phyloP scores from a whole-genome alignment of 2,888 invertebrate genomes.

The Archips crataeganus region DNA sequence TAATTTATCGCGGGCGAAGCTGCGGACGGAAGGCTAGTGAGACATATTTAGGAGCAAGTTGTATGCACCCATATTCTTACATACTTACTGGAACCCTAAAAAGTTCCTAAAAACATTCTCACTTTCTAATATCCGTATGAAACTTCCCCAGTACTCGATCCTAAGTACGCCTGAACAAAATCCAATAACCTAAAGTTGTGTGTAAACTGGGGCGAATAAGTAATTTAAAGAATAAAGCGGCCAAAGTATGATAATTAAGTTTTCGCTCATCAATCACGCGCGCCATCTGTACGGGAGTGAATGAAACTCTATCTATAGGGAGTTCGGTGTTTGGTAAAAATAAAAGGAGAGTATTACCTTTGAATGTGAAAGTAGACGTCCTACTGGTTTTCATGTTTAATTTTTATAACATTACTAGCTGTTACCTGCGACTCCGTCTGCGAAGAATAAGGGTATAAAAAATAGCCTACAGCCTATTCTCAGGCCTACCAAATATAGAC shows the following conservation, averaged over 20 bases:
- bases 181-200: slow-evolving; percentile 33
- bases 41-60: too few relatives aligned
- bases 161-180: slow-evolving; percentile 22
- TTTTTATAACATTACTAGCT: too few relatives aligned
- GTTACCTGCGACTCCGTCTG: too few relatives aligned
- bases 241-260: slow-evolving; percentile 74
- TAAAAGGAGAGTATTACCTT: not conserved
- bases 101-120: not conserved
- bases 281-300: slow-evolving; percentile 68
- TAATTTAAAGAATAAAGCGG: slow-evolving; percentile 46
- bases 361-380: too few relatives aligned
- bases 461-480: too few relatives aligned
- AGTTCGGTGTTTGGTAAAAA: not conserved
- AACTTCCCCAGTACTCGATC: not conserved
- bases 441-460: too few relatives aligned
- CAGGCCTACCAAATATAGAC: too few relatives aligned
- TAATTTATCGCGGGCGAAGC: too few relatives aligned
- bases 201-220: slow-evolving; percentile 38
- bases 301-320: slow-evolving; percentile 54
- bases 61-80: too few relatives aligned
- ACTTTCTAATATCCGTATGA: not conserved
- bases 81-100: not conserved
- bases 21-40: too few relatives aligned
- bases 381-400: too few relatives aligned
- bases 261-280: slow-evolving; percentile 73